These are phyloP conservation scores for Apaloderma vittatum DNA, from an alignment of 2,113 vertebrate species.

Conservation along the genomic window DNA sequence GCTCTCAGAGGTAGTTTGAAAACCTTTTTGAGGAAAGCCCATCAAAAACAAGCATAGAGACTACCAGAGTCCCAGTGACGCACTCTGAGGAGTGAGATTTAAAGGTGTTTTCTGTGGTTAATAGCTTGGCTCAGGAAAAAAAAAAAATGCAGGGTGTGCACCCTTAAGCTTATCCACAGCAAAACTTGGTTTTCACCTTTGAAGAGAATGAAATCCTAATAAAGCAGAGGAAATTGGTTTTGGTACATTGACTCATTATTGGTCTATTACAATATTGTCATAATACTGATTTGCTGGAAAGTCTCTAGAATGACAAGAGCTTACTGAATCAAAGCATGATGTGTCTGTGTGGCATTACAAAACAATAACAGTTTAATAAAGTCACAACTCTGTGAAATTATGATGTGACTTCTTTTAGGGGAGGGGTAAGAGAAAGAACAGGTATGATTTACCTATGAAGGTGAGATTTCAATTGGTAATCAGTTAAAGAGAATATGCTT, in stretches of 20 bases:
- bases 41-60: background rate
- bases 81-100: background rate
- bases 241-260: background rate
- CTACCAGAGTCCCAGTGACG: background rate
- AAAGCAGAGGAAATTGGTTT: background rate
- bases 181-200: background rate
- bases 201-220: background rate
- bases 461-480: background rate
- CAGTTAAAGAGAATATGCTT: fast-evolving
- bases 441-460: background rate
- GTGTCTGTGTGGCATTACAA: background rate
- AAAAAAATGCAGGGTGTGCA: background rate
- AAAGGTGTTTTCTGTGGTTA: background rate
- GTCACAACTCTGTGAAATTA: background rate
- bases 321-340: background rate
- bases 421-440: background rate
- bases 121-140: background rate
- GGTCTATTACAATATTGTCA: background rate
- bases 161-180: background rate
- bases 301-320: background rate
- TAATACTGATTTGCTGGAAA: background rate
- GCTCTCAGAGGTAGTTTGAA: background rate
- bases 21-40: background rate
- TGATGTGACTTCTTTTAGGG: background rate
- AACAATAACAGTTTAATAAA: background rate